Conservation (phyloP, 2,113 vertebrate genomes). For the Eptesicus fuscus region DNA sequence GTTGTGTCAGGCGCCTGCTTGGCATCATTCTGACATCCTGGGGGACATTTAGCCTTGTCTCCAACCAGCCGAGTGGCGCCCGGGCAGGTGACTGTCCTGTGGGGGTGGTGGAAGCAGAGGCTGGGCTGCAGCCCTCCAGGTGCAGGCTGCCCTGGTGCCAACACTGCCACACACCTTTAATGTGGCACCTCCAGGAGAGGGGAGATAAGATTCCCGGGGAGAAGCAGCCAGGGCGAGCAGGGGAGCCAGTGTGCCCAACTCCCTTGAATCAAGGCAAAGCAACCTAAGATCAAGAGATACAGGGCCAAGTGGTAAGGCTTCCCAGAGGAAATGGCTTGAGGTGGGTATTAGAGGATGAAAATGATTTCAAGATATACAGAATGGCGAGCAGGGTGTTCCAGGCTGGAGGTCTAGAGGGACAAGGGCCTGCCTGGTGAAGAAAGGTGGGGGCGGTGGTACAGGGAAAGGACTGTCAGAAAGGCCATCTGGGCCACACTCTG, state of each 20-base stretch:
- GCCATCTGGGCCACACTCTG: neutral
- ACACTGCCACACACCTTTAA: neutral
- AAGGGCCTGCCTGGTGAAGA: neutral
- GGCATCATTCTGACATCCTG: constrained; percentile 31
- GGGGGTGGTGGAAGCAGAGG: neutral
- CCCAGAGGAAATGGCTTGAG: neutral
- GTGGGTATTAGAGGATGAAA: neutral
- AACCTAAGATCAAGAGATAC: neutral
- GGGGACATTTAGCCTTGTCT: constrained; percentile 52
- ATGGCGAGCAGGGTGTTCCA: neutral
- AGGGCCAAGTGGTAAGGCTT: neutral
- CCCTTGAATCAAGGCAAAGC: neutral
- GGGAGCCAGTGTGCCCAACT: neutral
- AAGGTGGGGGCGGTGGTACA: too few species aligned
- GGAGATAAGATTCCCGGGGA: neutral
- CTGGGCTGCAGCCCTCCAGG: neutral
- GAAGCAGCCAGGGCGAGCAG: neutral
- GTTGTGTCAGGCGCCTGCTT: constrained; percentile 54
- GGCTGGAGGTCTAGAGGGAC: neutral
- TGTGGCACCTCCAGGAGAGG: neutral
- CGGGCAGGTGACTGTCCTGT: neutral
- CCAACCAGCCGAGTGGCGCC: constrained; percentile 7
- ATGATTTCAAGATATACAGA: neutral
- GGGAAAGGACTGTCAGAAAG: neutral
- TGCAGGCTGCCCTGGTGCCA: neutral